Percentiles rank a stretch among this genome's conserved stretches.
Evolutionary conservation across 2,888 invertebrate species (phyloP).

Genomic region (Caenorhabditis sp.): DNA sequence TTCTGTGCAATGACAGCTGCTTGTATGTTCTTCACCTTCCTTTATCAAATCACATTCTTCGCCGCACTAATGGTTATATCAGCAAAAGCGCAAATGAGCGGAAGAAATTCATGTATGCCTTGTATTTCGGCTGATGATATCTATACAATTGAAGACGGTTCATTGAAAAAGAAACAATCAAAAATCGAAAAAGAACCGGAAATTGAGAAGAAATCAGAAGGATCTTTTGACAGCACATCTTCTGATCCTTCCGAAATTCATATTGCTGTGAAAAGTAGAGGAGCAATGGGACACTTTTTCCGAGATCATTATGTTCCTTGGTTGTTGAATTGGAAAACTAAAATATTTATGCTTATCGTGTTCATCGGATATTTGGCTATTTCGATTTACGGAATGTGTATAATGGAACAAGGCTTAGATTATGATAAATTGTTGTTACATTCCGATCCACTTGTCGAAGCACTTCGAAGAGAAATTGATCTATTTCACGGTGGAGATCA

Average conservation of each 20-base stretch:
- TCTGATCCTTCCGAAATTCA: slow-evolving; percentile 45
- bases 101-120: slow-evolving; percentile 74
- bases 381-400: slow-evolving; percentile 82
- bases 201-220: slow-evolving; percentile 22
- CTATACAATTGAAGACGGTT: slow-evolving; percentile 32
- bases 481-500: slow-evolving; percentile 70
- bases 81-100: slow-evolving; percentile 86
- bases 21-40: slow-evolving; percentile 87
- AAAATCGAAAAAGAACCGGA: neutral
- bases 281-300: slow-evolving; percentile 64
- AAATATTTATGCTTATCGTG: slow-evolving; percentile 77
- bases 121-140: slow-evolving; percentile 39
- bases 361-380: slow-evolving; percentile 81
- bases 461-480: slow-evolving; percentile 64
- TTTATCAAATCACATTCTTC: slow-evolving; percentile 90
- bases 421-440: slow-evolving; percentile 67
- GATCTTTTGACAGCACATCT: slow-evolving; percentile 2
- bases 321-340: slow-evolving; percentile 63
- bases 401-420: slow-evolving; percentile 69
- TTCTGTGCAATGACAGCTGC: slow-evolving; percentile 95
- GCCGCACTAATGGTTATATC: slow-evolving; percentile 88
- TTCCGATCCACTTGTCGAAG: slow-evolving; percentile 65
- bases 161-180: slow-evolving; percentile 12
- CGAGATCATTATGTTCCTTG: slow-evolving; percentile 66
- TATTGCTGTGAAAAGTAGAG: slow-evolving; percentile 53